Evolutionary conservation across 2,888 invertebrate genomes (phyloP).

Genomic region (Salpingus planirostris): DNA sequence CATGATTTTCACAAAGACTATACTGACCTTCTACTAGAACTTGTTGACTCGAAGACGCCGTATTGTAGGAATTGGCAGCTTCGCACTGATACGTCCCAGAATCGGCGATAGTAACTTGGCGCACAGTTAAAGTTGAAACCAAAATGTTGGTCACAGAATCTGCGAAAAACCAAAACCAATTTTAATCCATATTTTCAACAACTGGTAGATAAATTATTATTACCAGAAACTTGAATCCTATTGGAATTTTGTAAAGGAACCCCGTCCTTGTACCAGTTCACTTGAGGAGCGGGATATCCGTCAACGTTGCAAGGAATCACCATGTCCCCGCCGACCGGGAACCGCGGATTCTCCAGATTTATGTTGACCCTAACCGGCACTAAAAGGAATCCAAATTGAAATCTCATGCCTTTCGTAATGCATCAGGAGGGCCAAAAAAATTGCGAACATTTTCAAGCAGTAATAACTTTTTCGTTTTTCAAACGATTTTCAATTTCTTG

Average conservation of each 20-base stretch:
- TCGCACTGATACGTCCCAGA: constrained; percentile 77
- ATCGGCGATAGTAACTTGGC: constrained; percentile 59
- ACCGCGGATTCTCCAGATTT: constrained; percentile 46
- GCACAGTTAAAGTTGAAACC: no score
- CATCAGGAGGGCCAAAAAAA: background rate
- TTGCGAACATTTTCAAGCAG: no score
- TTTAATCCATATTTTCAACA: no score
- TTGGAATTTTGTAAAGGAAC: constrained; percentile 46
- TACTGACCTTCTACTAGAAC: constrained; percentile 66
- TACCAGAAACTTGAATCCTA: constrained; percentile 59
- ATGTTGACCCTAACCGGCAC: constrained; percentile 62
- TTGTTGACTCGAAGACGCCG: constrained; percentile 51
- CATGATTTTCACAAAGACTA: background rate
- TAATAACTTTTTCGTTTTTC: no score
- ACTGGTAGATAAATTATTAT: no score
- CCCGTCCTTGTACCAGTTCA: constrained; percentile 77
- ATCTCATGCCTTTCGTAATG: no score
- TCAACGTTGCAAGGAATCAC: constrained; percentile 65
- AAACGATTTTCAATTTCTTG: no score
- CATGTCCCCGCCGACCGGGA: constrained; percentile 59
- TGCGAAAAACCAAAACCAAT: no score
- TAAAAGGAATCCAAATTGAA: no score
- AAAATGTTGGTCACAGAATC: no score
- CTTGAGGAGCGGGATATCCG: constrained; percentile 67
- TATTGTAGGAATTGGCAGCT: constrained; percentile 65